Base-by-base conservation (phyloP, 2,113 vertebrate genomes). In the Aegotheles bennettii region DNA sequence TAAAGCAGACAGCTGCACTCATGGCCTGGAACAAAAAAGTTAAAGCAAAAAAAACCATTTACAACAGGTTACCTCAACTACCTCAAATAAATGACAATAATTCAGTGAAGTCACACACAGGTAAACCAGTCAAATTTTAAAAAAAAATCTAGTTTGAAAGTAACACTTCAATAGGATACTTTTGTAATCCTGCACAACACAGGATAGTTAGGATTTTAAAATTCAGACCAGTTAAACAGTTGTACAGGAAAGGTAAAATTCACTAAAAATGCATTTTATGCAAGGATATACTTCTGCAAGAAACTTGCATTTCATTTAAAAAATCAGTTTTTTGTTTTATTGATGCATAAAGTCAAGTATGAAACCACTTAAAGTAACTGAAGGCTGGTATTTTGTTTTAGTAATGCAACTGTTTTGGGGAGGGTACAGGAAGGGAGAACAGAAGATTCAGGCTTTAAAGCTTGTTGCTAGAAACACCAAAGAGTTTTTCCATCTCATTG, bases 1-100 rank as follows among this genome's bases (percentile, higher is more conserved):
- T 99, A 87, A 99, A 99, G 97, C 99, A 99, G 74, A 99, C 99
- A 24, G 99, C 99, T 43, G 99, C 99, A 69, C 99, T 99, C 99
- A 99, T 99, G 11, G 99, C 99, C 99, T 99, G 97, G 51, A 96
- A 97, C 28, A 97, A 95, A 97, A 80, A 61, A 81, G 42, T 57
- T 93, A 84, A 91, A 91, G 74, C 40, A 80, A 74, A 94, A 85
- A 82, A 77, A 28, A 1, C 0, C 2, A 29, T 83, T 94, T n/a
- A 94, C 21, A 60, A 45, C 21, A 28, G 48, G 67, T 86, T 68
- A 57, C 28, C 75, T 91, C 33, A 73, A 36, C n/a, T 50, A 36
- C 71, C 40, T 71, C 35, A 64, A 51, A 78, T 63, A 74, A 48
- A 64, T 61, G 13, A 59, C 63, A 92, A 6, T 28, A 67, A 12